These are phyloP conservation scores for Aculops lycopersici DNA, from an alignment of 1,140 invertebrate genomes.

Conservation along the genomic window DNA sequence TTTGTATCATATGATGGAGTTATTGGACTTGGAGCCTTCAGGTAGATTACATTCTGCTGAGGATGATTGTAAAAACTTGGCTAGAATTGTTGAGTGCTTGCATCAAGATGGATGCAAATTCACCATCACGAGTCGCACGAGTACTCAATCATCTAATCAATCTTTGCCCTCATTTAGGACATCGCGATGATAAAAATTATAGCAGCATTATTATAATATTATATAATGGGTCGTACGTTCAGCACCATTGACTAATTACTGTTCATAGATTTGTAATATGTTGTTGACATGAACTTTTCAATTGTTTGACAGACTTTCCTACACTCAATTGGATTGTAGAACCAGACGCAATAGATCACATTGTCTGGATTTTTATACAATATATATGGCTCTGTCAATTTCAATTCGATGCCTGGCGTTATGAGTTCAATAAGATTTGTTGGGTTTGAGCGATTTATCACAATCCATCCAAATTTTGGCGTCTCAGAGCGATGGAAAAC, in stretches of 20 bases:
- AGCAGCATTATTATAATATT: background rate
- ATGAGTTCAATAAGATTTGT: background rate
- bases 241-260: too few species aligned
- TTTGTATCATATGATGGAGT: constrained; percentile 5
- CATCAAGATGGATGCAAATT: background rate
- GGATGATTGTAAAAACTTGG: constrained; percentile 9
- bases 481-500: background rate
- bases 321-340: background rate
- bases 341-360: background rate
- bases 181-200: too few species aligned
- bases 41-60: constrained; percentile 7
- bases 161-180: too few species aligned
- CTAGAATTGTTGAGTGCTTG: constrained; percentile 4
- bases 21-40: constrained; percentile 1
- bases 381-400: background rate
- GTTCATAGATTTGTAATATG: too few species aligned
- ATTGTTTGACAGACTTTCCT: background rate
- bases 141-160: background rate
- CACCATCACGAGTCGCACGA: background rate
- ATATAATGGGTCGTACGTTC: too few species aligned
- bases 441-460: background rate
- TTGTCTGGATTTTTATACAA: background rate
- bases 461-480: background rate
- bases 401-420: background rate
- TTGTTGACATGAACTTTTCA: too few species aligned